Evolutionary conservation across 2,113 vertebrate genomes (phyloP), one percentile per base, ranked within the genome.

Genomic region (Mustelus asterias): DNA sequence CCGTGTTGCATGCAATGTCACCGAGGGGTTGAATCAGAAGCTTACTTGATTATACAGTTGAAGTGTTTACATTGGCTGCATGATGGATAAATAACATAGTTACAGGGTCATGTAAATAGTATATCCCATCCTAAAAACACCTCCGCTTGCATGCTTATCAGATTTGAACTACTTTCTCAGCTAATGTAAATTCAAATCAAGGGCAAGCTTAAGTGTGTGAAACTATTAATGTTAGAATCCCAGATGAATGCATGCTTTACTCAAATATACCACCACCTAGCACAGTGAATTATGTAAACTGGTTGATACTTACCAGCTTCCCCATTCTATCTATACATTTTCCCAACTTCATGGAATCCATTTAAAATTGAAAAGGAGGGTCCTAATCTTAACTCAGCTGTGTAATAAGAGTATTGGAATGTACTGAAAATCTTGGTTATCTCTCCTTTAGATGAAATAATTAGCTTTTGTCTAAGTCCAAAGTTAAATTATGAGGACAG

Each of bases 1-100:
- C 69, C 70, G 94, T 44, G 14, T 76, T 72, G 94, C 67, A 95
- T 72, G 14, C 94, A 95, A 72, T 95, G 94, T 72, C 94, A 76
- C 65, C 72, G 94, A 95, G 26, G 89, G 67, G 67, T 95, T 95
- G 94, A 76, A 72, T 76, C 94, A 95, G 94, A 95, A 72, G 44
- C 94, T 95, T 95, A 26, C 67, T 95, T 95, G 37, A 95, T 95
- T 95, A 95, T 72, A 44, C 94, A 95, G 70, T 54, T 95, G 94
- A 95, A 95, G 67, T 95, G 94, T 76, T 95, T 95, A 76, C 70
- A 72, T 72, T 95, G 94, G 22, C 22, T 72, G 94, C 37, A 72
- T 72, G 94, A 70, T 95, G 41, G 94, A 95, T 95, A 95, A 72
- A 95, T 72, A 70, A 93, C 3, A 69, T 37, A 69, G 69, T 48